These are phyloP conservation scores for Drosophila truncata DNA, from an alignment of 1,140 invertebrate species.

Conservation along the genomic window DNA sequence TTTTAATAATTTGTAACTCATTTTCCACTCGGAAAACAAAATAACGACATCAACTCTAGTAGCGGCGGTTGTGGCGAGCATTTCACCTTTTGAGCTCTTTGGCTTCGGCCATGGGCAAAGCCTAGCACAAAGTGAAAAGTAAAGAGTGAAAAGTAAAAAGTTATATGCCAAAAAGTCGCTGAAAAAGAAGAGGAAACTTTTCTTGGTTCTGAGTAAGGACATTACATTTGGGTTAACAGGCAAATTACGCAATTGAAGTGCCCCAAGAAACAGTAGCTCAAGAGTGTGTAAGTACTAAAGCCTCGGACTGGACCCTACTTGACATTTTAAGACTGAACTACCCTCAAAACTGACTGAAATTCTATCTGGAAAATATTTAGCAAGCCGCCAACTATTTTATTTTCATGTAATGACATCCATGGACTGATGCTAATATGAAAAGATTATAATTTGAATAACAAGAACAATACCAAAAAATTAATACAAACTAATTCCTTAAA, in stretches of 20 bases:
- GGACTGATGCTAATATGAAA: no score
- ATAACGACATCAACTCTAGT: conserved; percentile 46
- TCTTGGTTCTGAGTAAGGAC: conserved; percentile 52
- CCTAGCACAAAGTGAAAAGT: conserved; percentile 70
- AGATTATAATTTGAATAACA: neutral
- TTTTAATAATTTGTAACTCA: conserved; percentile 82
- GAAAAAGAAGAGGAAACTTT: conserved; percentile 57
- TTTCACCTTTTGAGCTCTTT: conserved; percentile 66
- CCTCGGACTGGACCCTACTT: neutral
- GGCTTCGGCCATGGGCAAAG: conserved; percentile 46
- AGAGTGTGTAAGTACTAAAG: conserved; percentile 10
- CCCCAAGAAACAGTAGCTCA: conserved; percentile 24
- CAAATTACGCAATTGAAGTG: conserved; percentile 70
- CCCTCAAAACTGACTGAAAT: neutral
- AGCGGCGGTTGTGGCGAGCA: conserved; percentile 23
- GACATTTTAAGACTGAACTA: neutral
- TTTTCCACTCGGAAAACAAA: conserved; percentile 72
- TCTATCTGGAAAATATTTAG: neutral
- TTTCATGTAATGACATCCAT: no score
- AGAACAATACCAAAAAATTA: neutral
- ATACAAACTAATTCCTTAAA: neutral
- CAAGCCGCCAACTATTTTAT: neutral
- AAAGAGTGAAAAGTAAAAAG: conserved; percentile 69
- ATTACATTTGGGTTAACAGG: conserved; percentile 70
- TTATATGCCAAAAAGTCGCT: conserved; percentile 66